Evolutionary conservation across 92 coral and sea anemone genomes (phyloP).

Genomic region (Montipora capitata): DNA sequence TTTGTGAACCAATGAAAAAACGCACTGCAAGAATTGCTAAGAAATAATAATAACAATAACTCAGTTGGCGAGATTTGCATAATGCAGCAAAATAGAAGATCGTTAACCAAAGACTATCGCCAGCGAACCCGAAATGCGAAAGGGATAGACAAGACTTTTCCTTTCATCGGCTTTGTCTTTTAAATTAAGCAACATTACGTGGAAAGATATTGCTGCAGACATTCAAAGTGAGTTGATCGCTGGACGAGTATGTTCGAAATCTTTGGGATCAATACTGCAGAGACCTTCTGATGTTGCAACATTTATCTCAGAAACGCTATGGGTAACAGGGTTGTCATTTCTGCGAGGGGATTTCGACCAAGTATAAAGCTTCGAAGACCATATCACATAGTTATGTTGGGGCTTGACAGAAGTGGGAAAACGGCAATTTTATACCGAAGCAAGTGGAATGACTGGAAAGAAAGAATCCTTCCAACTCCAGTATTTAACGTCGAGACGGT

Average conservation of each 20-base stretch:
- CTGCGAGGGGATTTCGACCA: conserved; percentile 87
- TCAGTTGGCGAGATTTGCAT: conserved; percentile 23
- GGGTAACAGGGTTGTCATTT: conserved; percentile 86
- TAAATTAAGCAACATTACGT: conserved; percentile 29
- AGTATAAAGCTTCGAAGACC: conserved; percentile 84
- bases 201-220: background rate
- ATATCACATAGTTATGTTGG: conserved; percentile 96
- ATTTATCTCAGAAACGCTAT: conserved; percentile 29
- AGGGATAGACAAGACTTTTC: background rate
- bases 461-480: conserved; percentile 81
- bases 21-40: background rate
- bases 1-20: conserved; percentile 18
- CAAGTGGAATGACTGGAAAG: conserved; percentile 85
- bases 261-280: background rate
- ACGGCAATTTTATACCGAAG: conserved; percentile 96
- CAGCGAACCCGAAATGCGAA: background rate
- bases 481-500: conserved; percentile 97
- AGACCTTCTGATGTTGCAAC: background rate
- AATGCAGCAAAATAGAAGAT: conserved; percentile 18
- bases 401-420: conserved; percentile 96
- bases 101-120: no score
- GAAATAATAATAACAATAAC: background rate
- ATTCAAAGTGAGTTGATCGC: background rate
- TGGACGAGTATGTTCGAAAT: background rate
- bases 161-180: background rate